These are phyloP conservation scores for Cheracebus regulus DNA, from an alignment of 2,797 vertebrate species.

Conservation along the genomic window DNA sequence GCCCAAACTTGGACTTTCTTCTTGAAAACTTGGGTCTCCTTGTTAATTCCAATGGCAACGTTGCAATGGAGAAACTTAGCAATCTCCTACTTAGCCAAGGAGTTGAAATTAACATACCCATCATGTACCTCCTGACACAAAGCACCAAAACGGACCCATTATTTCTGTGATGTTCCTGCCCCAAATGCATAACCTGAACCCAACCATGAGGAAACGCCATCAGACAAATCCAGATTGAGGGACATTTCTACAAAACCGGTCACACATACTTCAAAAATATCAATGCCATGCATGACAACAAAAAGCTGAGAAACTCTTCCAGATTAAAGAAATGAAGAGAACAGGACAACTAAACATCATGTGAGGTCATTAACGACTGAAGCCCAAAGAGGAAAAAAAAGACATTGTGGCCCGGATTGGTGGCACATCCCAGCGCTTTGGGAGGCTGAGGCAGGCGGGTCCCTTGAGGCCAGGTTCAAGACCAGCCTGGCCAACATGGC, in stretches of 20 bases:
- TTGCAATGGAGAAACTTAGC: neutral
- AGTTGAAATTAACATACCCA: neutral
- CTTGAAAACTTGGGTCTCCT: constrained; percentile 46
- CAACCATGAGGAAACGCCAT: neutral
- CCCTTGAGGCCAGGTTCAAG: no score
- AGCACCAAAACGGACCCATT: neutral
- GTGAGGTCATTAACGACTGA: neutral
- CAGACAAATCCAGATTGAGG: neutral
- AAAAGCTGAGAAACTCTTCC: neutral
- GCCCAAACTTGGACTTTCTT: constrained; percentile 59
- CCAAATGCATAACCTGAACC: neutral
- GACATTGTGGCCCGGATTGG: no score
- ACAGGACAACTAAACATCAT: neutral
- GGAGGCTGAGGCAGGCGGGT: no score
- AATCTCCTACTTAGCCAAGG: neutral
- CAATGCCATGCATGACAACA: neutral
- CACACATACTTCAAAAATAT: neutral
- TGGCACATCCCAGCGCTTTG: no score
- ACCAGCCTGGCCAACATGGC: no score
- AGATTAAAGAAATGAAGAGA: neutral
- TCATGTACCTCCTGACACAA: neutral
- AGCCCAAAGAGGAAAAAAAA: neutral
- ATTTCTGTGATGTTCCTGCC: neutral
- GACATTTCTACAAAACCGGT: neutral
- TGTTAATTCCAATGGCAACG: neutral